Percentiles rank a stretch among this genome's conserved stretches.
phyloP scores from a whole-genome alignment of 2,113 vertebrate species.

The Gavia stellata region DNA sequence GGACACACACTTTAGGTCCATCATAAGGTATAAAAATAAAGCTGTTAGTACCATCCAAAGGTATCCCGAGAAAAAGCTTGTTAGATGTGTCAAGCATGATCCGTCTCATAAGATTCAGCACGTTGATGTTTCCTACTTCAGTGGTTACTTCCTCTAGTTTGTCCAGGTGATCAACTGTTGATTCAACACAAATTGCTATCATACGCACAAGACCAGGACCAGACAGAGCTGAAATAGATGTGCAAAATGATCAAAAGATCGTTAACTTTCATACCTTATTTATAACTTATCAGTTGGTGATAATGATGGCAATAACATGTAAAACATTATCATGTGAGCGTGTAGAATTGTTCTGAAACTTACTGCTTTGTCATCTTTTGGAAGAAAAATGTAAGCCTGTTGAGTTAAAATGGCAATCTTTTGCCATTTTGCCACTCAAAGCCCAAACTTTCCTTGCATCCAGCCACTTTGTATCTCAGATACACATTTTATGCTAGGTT shows the following conservation, averaged over 20 bases:
- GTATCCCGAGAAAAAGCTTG: conserved; percentile 83
- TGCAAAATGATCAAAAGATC: background rate
- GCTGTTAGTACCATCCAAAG: conserved; percentile 78
- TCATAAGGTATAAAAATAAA: background rate
- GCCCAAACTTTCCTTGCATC: background rate
- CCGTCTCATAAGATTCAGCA: conserved; percentile 82
- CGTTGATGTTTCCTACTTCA: conserved; percentile 67
- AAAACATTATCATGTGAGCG: rapidly evolving
- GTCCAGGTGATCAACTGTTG: conserved; percentile 80
- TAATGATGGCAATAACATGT: rapidly evolving
- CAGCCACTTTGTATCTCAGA: background rate
- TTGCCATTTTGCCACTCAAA: too few species aligned
- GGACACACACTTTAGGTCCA: background rate
- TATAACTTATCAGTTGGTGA: rapidly evolving
- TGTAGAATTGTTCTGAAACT: background rate
- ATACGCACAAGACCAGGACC: conserved; percentile 85
- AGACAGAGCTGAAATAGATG: conserved; percentile 77
- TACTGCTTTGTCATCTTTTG: background rate
- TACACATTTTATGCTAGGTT: background rate
- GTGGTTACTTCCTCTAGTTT: conserved; percentile 64
- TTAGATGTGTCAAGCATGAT: conserved; percentile 91
- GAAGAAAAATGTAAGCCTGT: background rate
- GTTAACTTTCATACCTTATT: background rate
- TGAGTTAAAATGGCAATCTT: background rate
- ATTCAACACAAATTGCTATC: conserved; percentile 76